Conservation (phyloP, 2,113 vertebrate genomes). For the Chionodraco myersi region DNA sequence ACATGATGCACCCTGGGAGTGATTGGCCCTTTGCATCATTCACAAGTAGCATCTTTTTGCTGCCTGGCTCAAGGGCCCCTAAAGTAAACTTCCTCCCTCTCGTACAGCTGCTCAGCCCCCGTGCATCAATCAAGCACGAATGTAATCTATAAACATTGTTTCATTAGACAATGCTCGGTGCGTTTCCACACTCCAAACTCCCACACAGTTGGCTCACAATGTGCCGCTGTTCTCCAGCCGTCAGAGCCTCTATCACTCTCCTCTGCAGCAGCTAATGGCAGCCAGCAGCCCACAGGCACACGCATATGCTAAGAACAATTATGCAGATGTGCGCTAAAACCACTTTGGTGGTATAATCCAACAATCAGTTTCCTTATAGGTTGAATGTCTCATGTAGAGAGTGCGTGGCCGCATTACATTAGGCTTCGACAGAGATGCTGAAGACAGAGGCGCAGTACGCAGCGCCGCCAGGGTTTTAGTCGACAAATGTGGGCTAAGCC, state of each 20-base stretch:
- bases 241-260: constrained; percentile 59
- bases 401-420: no score
- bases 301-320: constrained; percentile 74
- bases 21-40: background rate
- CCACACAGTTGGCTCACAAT: constrained; percentile 60
- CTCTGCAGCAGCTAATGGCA: constrained; percentile 66
- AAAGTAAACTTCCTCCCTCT: background rate
- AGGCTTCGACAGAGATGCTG: constrained; percentile 46
- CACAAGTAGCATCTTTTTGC: no score
- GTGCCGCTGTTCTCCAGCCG: constrained; percentile 54
- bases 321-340: constrained; percentile 78
- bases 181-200: constrained; percentile 40
- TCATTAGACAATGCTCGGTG: constrained; percentile 22
- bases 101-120: background rate
- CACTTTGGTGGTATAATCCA: constrained; percentile 76
- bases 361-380: no score
- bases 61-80: constrained; percentile 6
- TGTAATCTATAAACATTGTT: constrained; percentile 16
- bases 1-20: background rate
- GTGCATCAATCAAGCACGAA: background rate
- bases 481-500: constrained; percentile 55
- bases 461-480: no score
- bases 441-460: no score
- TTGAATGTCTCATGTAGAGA: no score
- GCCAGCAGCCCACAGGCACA: constrained; percentile 57